A percentile compares a stretch with the other conserved stretches of the same genome.
phyloP scores from a whole-genome alignment of 1,140 invertebrate species.

The Rhizoglyphus robini region DNA sequence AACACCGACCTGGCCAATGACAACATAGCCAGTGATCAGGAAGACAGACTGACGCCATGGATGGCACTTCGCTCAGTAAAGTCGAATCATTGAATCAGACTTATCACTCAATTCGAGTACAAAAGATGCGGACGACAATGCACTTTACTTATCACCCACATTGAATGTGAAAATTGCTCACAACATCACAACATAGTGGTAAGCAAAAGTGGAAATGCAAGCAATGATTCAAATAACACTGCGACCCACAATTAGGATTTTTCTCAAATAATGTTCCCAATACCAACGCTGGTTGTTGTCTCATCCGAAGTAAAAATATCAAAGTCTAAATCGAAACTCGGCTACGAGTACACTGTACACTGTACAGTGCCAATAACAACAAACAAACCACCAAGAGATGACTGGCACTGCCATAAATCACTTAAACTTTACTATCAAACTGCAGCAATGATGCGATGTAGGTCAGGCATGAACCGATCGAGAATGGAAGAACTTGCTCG shows the following conservation, averaged over 20 bases:
- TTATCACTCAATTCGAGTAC: background rate
- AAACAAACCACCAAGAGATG: background rate
- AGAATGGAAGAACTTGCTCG: no score
- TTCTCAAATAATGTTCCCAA: background rate
- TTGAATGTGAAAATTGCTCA: slow-evolving; percentile 21
- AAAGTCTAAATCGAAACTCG: background rate
- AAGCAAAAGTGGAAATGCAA: background rate
- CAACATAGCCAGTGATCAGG: no score
- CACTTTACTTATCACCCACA: slow-evolving; percentile 4
- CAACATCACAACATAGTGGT: slow-evolving; percentile 18
- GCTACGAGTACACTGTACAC: background rate
- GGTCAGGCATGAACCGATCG: no score
- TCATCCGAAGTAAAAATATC: background rate
- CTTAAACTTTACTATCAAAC: no score
- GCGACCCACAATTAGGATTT: background rate
- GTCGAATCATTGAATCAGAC: background rate
- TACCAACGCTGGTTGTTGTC: background rate
- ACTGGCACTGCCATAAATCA: no score
- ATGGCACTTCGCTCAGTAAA: background rate
- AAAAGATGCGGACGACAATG: background rate
- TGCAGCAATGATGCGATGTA: no score
- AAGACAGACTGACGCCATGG: no score
- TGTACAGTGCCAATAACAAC: background rate
- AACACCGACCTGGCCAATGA: no score
- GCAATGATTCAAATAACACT: background rate